Evolutionary conservation across 2,888 invertebrate species (phyloP), one percentile per base, ranked within the genome.

Genomic region (Serripes groenlandicus): DNA sequence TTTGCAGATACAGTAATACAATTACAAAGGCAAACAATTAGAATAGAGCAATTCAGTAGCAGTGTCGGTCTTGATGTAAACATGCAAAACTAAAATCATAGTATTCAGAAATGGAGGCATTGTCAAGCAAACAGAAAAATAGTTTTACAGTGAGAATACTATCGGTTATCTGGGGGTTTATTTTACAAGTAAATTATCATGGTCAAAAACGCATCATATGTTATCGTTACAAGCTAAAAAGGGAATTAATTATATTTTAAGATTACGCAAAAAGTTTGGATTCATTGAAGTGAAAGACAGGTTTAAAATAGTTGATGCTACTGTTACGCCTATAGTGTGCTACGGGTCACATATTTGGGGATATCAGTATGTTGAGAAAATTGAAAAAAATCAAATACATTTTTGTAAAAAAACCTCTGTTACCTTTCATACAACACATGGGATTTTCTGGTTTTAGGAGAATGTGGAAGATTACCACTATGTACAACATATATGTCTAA

Each of bases 331-430:
- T 7, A 79, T 79, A 26, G 18, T 74, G 9, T 37, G 35, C 7
- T 79, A 74, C 49, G 34, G 68, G 9, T 7, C 74, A 18, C 66
- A 79, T 28, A 58, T 74, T 28, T 79, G 74, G 79, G 79, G 73
- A 3, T 74, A 74, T 42, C 7, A 58, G 3, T 26, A 37, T 68
- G 28, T 32, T 37, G 23, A 56, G 11, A 56, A 56, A 23, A 56
- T 56, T 56, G 56, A 56, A 56, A 56, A 56, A 23, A 23, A 18
- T 7, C 15, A 56, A 21, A 56, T 56, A 11, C 11, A 23, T 21
- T 56, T 56, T 23, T 56, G 56, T 56, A 56, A 56, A 56, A 56
- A 21, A 11, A 18, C 18, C 42, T 18, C 42, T 42, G 42, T 11
- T 11, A 11, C 42, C 42, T 42, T 11, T 42, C 42, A 11, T 42